Conservation (phyloP, 2,113 vertebrate species). For the Chamaea fasciata region DNA sequence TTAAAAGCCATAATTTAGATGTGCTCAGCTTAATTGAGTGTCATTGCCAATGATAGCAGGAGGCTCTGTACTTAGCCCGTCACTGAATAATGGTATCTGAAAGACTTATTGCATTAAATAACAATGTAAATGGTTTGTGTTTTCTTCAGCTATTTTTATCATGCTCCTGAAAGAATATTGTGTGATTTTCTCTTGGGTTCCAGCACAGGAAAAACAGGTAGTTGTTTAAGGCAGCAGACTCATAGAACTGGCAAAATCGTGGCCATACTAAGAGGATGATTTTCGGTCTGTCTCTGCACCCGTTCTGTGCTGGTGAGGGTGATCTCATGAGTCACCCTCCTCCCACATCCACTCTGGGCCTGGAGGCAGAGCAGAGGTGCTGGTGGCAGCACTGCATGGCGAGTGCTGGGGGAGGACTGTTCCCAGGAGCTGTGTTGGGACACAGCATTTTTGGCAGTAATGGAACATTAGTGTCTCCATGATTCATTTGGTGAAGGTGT, state of each 20-base stretch:
- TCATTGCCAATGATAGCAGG: constrained; percentile 57
- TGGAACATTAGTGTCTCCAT: neutral
- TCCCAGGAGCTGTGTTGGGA: neutral
- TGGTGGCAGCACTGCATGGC: fast-evolving
- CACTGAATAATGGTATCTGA: constrained; percentile 25
- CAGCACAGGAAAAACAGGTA: neutral
- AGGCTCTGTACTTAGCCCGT: neutral
- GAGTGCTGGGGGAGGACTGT: neutral
- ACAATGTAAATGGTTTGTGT: neutral
- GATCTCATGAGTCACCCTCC: neutral
- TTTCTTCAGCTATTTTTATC: neutral
- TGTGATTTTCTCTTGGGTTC: neutral
- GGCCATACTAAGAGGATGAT: neutral
- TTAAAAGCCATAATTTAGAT: constrained; percentile 77
- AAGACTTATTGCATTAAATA: constrained; percentile 21
- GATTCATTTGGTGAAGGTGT: neutral
- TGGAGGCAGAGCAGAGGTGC: neutral
- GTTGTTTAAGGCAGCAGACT: neutral
- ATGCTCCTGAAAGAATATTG: neutral
- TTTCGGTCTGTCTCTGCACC: neutral
- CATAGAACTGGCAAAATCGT: neutral
- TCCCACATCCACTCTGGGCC: neutral
- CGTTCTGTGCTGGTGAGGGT: neutral
- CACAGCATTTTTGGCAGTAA: fast-evolving
- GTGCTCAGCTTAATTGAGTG: constrained; percentile 69